phyloP scores from a whole-genome alignment of 2,113 vertebrate species.

The Leptocoma aspasia region DNA sequence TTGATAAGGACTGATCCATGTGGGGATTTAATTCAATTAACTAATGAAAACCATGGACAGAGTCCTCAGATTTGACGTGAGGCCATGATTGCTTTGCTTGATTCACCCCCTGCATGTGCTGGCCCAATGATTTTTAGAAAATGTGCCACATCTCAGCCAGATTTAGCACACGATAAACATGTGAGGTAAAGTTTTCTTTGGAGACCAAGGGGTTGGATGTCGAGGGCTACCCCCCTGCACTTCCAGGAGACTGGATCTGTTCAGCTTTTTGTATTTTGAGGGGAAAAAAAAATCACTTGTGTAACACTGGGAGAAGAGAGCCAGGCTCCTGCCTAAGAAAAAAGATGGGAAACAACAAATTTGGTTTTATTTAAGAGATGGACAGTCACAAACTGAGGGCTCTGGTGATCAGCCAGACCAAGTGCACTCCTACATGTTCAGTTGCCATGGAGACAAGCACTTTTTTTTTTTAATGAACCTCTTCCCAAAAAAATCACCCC shows the following conservation, averaged over 20 bases:
- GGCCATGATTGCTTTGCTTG: background rate
- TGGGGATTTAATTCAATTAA: constrained; percentile 11
- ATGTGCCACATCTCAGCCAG: background rate
- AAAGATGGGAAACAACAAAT: background rate
- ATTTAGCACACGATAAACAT: background rate
- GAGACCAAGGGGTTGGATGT: background rate
- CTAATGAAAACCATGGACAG: background rate
- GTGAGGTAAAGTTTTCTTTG: background rate
- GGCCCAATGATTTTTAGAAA: background rate
- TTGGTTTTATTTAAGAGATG: background rate
- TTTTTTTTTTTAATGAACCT: background rate
- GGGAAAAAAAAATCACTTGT: background rate
- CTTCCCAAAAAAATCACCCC: constrained; percentile 16
- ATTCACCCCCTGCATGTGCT: background rate
- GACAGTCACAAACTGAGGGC: background rate
- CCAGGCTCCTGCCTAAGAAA: background rate
- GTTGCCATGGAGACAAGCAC: constrained; percentile 12
- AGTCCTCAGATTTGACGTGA: background rate
- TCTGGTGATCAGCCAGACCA: constrained; percentile 2
- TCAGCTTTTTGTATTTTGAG: background rate
- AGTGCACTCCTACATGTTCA: background rate
- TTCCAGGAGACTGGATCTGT: background rate
- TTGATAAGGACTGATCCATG: background rate
- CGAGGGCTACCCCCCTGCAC: background rate
- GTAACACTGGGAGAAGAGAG: background rate